These are phyloP conservation scores for Adelognathus sp. DNA, from an alignment of 2,888 invertebrate species.

Conservation along the genomic window DNA sequence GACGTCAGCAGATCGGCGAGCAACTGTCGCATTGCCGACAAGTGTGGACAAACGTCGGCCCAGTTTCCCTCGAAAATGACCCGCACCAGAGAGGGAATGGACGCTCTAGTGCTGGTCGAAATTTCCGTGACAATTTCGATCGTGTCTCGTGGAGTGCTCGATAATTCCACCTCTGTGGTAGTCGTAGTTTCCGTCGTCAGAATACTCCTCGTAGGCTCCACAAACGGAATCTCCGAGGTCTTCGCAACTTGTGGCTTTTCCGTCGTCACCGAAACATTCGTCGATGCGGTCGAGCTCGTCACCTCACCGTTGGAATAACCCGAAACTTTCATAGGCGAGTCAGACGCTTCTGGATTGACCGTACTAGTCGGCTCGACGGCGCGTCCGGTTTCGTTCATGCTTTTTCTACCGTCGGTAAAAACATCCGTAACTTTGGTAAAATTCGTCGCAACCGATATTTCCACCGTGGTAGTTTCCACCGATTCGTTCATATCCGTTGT, in stretches of 20 bases:
- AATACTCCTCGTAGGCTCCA: not conserved
- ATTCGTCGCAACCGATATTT: not conserved
- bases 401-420: slow-evolving; percentile 33
- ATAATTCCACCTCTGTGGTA: slow-evolving; percentile 27
- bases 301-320: slow-evolving; percentile 1
- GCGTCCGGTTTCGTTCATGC: slow-evolving; percentile 26
- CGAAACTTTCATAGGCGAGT: not conserved
- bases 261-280: slow-evolving; percentile 3
- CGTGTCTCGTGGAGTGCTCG: slow-evolving; percentile 39
- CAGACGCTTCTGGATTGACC: slow-evolving; percentile 24
- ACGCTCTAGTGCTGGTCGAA: not conserved
- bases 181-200: slow-evolving; percentile 27
- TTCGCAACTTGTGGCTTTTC: not conserved
- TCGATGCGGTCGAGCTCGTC: slow-evolving; percentile 6
- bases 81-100: slow-evolving; percentile 66
- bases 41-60: slow-evolving; percentile 71
- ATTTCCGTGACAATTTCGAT: slow-evolving; percentile 8
- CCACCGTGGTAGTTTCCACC: slow-evolving; percentile 18
- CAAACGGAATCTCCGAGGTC: not conserved
- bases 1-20: slow-evolving; percentile 69
- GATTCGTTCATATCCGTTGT: slow-evolving; percentile 16
- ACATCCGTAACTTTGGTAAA: slow-evolving; percentile 28
- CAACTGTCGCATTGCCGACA: slow-evolving; percentile 64
- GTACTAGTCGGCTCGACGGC: slow-evolving; percentile 33
- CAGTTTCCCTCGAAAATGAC: slow-evolving; percentile 72